Evolutionary conservation across 2,113 vertebrate species (phyloP), one percentile per base, ranked within the genome.

Genomic region (Trochalopteron elliotii): DNA sequence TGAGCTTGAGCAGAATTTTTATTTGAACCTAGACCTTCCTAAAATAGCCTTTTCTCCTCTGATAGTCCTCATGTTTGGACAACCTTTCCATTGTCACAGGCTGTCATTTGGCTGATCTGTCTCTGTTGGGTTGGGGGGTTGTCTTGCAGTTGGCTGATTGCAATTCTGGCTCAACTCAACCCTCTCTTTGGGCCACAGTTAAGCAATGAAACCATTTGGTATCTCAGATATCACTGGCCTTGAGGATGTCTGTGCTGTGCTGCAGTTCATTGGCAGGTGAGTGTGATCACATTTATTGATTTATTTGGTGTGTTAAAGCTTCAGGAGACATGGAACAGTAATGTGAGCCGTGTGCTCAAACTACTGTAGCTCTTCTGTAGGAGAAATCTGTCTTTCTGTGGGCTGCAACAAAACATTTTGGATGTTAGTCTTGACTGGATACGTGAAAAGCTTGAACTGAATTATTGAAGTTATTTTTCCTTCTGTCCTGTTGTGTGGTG

Each of bases 161-260:
- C 99, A 24, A 99, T 99, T 95, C 98, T 99, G 94, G 98, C 99
- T 94, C 99, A 99, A 31, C 98, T 99, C 85, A 99, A 99, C 97
- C 99, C 99, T 13, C 98, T 99, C 35, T 98, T 99, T 97, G 99
- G 99, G 90, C 99, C 99, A 0, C 94, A 98, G 61, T 91, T 99
- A 95, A 98, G 91, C 90, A 98, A 97, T 86, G 98, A 99, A 31
- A 98, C 98, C 74, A 99, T 99, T 97, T 99, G 98, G 98, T 99
- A 99, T 95, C 98, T 99, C 67, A 93, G 56, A 37, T 63, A 93
- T 89, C 99, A 99, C 70, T 99, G 99, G 99, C 96, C 98, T 82
- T 99, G 97, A 98, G 72, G 93, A 97, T 67, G 55, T 47, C 21
- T 91, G 74, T 69, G 30, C 23, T 85, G 77, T 37, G 37, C 86